Evolutionary conservation across 2,113 vertebrate species (phyloP).

Genomic region (Halichoerus grypus): DNA sequence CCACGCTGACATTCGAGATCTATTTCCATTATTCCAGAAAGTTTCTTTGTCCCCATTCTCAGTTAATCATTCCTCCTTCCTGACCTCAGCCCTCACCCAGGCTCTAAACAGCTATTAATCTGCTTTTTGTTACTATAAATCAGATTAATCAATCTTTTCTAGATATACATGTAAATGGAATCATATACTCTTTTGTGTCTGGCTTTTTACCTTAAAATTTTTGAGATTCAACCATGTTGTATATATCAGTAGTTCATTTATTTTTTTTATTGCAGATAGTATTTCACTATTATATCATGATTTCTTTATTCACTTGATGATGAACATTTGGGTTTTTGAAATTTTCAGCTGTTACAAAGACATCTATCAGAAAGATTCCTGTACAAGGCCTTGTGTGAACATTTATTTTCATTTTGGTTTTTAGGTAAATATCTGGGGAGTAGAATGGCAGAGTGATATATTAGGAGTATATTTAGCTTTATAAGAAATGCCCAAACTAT

Average conservation of each 20-base stretch:
- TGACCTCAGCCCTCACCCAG: neutral
- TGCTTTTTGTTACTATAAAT: constrained; percentile 13
- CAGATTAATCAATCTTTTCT: neutral
- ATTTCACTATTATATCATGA: neutral
- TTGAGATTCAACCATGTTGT: neutral
- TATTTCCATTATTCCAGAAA: neutral
- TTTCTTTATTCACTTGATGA: neutral
- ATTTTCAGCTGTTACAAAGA: neutral
- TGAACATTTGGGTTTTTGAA: neutral
- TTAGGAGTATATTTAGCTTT: neutral
- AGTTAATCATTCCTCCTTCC: neutral
- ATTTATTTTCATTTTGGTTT: neutral
- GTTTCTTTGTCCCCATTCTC: neutral
- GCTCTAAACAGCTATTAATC: neutral
- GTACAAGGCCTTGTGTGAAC: neutral
- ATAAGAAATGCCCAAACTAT: neutral
- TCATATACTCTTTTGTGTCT: neutral
- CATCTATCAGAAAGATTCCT: neutral
- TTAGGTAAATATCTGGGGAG: neutral
- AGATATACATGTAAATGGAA: neutral
- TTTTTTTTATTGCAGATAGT: neutral
- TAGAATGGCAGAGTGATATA: neutral
- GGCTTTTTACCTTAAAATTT: neutral
- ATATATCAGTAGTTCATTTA: neutral
- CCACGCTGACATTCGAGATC: neutral